Evolutionary conservation across 2,113 vertebrate genomes (phyloP).

Genomic region (Galemys pyrenaicus): DNA sequence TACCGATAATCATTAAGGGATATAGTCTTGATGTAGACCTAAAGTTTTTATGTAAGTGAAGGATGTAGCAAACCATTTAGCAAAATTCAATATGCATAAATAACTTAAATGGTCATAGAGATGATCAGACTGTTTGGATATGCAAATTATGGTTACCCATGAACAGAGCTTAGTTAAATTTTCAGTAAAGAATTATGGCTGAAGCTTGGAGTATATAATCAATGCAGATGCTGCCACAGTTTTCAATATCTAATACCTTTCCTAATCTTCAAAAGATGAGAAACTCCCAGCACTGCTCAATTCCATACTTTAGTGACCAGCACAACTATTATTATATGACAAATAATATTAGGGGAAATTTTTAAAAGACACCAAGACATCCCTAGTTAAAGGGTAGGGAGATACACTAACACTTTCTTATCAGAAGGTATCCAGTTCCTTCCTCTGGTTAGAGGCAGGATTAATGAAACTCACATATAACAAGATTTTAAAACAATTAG

Average conservation of each 20-base stretch:
- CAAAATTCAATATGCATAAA: conserved; percentile 2
- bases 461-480: neutral
- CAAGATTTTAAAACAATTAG: neutral
- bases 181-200: neutral
- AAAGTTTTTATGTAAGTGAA: neutral
- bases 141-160: neutral
- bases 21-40: neutral
- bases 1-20: neutral
- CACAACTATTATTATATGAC: neutral
- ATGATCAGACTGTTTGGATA: conserved; percentile 22
- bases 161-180: neutral
- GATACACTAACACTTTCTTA: neutral
- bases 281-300: neutral
- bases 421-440: neutral
- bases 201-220: neutral
- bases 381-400: neutral
- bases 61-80: neutral
- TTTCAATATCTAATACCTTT: neutral
- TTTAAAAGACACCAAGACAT: neutral
- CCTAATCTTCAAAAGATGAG: neutral
- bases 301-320: neutral
- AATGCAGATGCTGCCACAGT: neutral
- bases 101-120: neutral
- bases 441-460: neutral
- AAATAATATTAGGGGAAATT: neutral